Percentiles rank a stretch among this genome's conserved stretches.
Evolutionary conservation across 2,797 vertebrate species (phyloP).

Genomic region (Phrynocephalus forsythii): DNA sequence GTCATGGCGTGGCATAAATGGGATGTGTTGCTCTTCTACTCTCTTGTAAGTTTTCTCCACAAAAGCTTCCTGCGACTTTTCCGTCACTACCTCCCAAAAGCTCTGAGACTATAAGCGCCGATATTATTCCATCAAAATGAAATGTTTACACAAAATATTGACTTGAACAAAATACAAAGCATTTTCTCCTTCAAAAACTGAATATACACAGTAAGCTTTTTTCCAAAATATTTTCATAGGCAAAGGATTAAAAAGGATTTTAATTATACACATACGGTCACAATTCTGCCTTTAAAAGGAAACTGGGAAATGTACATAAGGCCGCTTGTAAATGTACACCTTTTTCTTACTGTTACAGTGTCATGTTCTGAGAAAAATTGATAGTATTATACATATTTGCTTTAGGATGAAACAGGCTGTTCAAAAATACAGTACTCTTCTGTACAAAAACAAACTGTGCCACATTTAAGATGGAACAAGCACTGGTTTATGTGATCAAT

Average conservation of each 20-base stretch:
- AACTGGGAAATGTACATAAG: conserved; percentile 99
- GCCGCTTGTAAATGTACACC: conserved; percentile 99
- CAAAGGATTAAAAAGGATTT: conserved; percentile 99
- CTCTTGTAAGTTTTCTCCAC: conserved; percentile 61
- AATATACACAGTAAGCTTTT: conserved; percentile 85
- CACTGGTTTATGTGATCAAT: conserved; percentile 84
- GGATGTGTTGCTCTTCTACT: conserved; percentile 55
- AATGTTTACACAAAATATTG: conserved; percentile 81
- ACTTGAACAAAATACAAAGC: conserved; percentile 84
- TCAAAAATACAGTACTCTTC: conserved; percentile 99
- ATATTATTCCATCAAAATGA: conserved; percentile 73
- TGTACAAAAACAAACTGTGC: conserved; percentile 95
- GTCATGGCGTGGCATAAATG: conserved; percentile 57
- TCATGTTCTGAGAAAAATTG: conserved; percentile 98
- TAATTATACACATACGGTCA: conserved; percentile 99
- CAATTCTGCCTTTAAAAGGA: conserved; percentile 99
- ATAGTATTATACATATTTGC: conserved; percentile 99
- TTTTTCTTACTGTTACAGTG: conserved; percentile 96
- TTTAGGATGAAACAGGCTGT: conserved; percentile 93
- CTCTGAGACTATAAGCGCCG: conserved; percentile 62
- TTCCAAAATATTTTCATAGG: conserved; percentile 87
- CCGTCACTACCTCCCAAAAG: conserved; percentile 61
- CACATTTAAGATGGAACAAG: conserved; percentile 90
- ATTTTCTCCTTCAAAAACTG: conserved; percentile 85
- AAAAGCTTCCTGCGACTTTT: conserved; percentile 61